Evolutionary conservation across 1,140 invertebrate species (phyloP).

Genomic region (Drosophila takahashii): DNA sequence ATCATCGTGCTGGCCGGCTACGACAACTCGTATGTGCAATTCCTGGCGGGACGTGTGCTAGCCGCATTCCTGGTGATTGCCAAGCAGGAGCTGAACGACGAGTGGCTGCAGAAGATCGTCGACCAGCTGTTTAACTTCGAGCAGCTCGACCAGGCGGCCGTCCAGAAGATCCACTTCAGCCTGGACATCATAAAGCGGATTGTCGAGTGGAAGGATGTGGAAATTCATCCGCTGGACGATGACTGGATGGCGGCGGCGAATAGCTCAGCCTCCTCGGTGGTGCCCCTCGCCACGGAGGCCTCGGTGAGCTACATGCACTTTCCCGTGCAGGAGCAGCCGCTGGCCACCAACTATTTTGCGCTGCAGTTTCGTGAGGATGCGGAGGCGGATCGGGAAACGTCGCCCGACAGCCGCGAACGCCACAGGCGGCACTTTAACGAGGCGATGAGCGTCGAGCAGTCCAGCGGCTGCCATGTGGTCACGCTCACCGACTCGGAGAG

Average conservation of each 20-base stretch:
- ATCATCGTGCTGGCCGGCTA: constrained; percentile 92
- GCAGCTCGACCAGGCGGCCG: constrained; percentile 86
- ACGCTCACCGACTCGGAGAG: constrained; percentile 91
- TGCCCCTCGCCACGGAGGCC: constrained; percentile 41
- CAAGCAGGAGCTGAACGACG: constrained; percentile 91
- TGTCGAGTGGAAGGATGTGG: constrained; percentile 94
- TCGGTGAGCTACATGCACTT: constrained; percentile 76
- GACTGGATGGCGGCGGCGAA: constrained; percentile 55
- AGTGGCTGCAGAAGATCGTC: constrained; percentile 91
- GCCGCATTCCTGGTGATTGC: constrained; percentile 93
- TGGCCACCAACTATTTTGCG: constrained; percentile 82
- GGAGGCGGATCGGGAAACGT: constrained; percentile 9
- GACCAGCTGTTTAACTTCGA: constrained; percentile 88
- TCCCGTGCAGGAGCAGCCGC: constrained; percentile 67
- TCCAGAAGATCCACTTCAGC: constrained; percentile 91
- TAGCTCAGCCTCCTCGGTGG: constrained; percentile 19
- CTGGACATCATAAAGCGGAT: constrained; percentile 93
- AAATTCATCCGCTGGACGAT: constrained; percentile 92
- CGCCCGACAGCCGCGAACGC: constrained; percentile 20
- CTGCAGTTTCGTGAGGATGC: constrained; percentile 66
- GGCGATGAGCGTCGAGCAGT: constrained; percentile 26
- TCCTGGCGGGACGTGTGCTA: constrained; percentile 91
- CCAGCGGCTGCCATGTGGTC: constrained; percentile 88
- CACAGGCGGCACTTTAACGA: constrained; percentile 37
- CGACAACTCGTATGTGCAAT: constrained; percentile 92